Evolutionary conservation across 2,888 invertebrate genomes (phyloP), one percentile per base, ranked within the genome.

Genomic region (Lucinisca nassula): DNA sequence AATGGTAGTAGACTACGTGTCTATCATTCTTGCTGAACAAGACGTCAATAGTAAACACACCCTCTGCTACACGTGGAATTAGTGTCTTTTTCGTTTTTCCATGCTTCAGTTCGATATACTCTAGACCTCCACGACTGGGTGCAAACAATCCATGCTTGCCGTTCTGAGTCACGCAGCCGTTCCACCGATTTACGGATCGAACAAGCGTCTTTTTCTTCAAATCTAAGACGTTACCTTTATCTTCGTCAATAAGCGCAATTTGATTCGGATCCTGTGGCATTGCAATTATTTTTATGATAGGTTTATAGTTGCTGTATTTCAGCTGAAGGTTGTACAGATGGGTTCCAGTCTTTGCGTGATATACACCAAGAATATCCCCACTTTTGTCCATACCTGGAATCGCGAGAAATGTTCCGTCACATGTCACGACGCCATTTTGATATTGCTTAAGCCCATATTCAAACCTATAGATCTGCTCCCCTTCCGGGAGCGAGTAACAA

Each of bases 1-100:
- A 99, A 95, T 99, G 99, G 95, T 99, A 99, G 95, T 99, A 99
- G 76, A 99, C 97, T 1, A 99, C 99, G 94, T 99, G 99, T 94
- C 98, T 98, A 93, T 99, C 99, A 1, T 98, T 98, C 90, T 98
- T 98, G 84, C 98, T 99, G 96, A 99, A 99, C 97, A 98, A 97
- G 4, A 94, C 94, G 90, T 99, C 98, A 30, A 99, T 98, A 1
- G 98, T 98, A 96, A 99, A 99, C 0, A 99, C 99, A 0, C 99
- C 99, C 96, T 99, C 99, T 0, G 99, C 99, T 0, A 99, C 96
- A 82, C 96, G 95, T 0, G 98, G 98, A 90, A 99, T 99, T 90
- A 99, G 98, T 0, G 98, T 99, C 96, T 98, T 98, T 0, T 98
- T 98, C 0, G 98, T 98, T 74, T 98, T 97, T 0, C 99, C 99